Evolutionary conservation across 1,140 invertebrate species (phyloP).

Genomic region (Zaprionus africanus): DNA sequence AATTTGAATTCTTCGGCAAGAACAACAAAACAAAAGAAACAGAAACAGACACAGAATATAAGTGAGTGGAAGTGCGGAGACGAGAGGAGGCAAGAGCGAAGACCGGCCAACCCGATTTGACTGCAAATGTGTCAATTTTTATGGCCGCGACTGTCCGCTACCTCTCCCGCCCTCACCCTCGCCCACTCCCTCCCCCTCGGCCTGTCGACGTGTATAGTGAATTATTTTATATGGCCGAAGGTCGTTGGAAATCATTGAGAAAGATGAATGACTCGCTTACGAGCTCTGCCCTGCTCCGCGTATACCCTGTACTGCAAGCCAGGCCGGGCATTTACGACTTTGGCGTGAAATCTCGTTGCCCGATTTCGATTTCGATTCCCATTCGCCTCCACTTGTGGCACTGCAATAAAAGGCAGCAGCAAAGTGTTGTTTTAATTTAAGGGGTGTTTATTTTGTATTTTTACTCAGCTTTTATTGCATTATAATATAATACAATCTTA

Average conservation of each 20-base stretch:
- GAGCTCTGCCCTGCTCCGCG: background rate
- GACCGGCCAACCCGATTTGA: constrained; percentile 38
- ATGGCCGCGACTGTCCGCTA: constrained; percentile 42
- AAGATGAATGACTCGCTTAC: constrained; percentile 26
- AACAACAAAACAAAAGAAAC: constrained; percentile 1
- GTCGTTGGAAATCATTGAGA: constrained; percentile 44
- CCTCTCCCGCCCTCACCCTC: background rate
- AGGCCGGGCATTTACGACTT: background rate
- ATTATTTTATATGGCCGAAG: constrained; percentile 63
- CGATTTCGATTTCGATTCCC: constrained; percentile 20
- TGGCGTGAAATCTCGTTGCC: background rate
- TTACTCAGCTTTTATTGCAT: constrained; percentile 75
- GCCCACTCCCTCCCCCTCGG: background rate
- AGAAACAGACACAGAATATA: constrained; percentile 7
- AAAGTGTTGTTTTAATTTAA: constrained; percentile 77
- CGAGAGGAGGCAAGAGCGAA: background rate
- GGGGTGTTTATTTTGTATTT: constrained; percentile 76
- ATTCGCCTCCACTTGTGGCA: constrained; percentile 10
- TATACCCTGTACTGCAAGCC: background rate
- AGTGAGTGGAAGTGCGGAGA: background rate
- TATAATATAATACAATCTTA: constrained; percentile 71
- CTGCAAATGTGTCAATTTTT: constrained; percentile 64
- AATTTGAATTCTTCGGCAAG: constrained; percentile 10
- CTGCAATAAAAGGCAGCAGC: constrained; percentile 52
- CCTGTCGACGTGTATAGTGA: constrained; percentile 47